phyloP scores from a whole-genome alignment of 2,888 invertebrate genomes.

The Stictocephala bisonia region DNA sequence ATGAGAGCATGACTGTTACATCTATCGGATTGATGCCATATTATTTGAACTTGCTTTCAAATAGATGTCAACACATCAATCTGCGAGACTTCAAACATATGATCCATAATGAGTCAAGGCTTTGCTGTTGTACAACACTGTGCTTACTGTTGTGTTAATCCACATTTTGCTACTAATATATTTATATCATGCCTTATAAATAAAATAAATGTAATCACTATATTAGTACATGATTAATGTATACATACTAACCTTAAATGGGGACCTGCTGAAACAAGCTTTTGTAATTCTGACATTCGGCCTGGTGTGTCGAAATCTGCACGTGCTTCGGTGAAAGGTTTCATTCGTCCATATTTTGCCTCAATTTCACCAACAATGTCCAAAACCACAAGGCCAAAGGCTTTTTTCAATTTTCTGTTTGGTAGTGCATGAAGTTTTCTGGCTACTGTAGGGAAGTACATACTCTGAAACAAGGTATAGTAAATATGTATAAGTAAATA shows the following conservation, averaged over 20 bases:
- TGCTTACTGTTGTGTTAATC: too few relatives aligned
- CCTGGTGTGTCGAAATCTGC: slow-evolving; percentile 74
- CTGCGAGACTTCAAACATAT: too few relatives aligned
- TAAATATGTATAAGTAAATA: not conserved
- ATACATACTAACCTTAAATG: slow-evolving; percentile 70
- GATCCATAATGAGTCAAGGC: too few relatives aligned
- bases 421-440: slow-evolving; percentile 23
- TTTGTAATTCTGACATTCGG: slow-evolving; percentile 66
- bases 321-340: slow-evolving; percentile 72
- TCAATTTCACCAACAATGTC: slow-evolving; percentile 77
- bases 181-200: too few relatives aligned
- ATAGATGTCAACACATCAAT: too few relatives aligned
- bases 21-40: too few relatives aligned
- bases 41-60: too few relatives aligned
- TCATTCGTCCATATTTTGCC: slow-evolving; percentile 77
- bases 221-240: not conserved
- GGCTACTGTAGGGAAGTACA: slow-evolving; percentile 34
- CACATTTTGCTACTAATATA: too few relatives aligned
- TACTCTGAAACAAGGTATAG: slow-evolving; percentile 19
- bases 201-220: too few relatives aligned
- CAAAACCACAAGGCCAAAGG: slow-evolving; percentile 63
- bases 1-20: too few relatives aligned
- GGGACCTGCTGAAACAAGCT: slow-evolving; percentile 73
- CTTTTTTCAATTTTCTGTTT: slow-evolving; percentile 14
- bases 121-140: too few relatives aligned